Evolutionary conservation across 2,113 vertebrate genomes (phyloP), one percentile per base, ranked within the genome.

Genomic region (Chascanopsetta lugubris): DNA sequence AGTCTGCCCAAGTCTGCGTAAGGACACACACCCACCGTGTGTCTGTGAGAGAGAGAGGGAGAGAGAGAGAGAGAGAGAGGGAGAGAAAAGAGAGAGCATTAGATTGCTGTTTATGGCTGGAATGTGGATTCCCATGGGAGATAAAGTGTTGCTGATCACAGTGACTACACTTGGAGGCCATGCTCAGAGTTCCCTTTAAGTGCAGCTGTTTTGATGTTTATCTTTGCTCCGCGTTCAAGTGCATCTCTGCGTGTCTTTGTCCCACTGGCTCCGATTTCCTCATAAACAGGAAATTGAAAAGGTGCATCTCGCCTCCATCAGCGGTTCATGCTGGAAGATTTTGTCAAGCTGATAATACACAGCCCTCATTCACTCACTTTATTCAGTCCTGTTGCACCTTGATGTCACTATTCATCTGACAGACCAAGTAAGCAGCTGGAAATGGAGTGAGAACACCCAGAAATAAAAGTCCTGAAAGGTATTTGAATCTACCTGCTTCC

Each of bases 71-170:
- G 17, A 64, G 18, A 10, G 54, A 65, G 27, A 8, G 12, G 54
- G 49, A 57, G 3, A 15, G 40, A 49, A 65, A 24, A 8, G 12
- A 58, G 49, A 57, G 3, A 15, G 40, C n/a, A 12, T 15, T 24
- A 54, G 66, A 45, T 48, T 48, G 29, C 66, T 61, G 70, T 72
- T 73, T 66, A 56, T 47, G 55, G 25, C 46, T 42, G 6, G 1
- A 46, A 67, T 71, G 70, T 75, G 69, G 59, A 80, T 77, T 72
- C 62, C 61, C 69, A 68, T 15, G 15, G 25, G 20, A 10, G 46
- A 63, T 55, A 6, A 34, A 40, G 57, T 42, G 66, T 53, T 45
- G 26, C 32, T 54, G 61, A 65, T 73, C 34, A 65, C 29, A 48
- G n/a, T 10, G 46, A 49, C 55, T 54, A 0, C 25, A 8, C 45